These are phyloP conservation scores for Plestiodon gilberti DNA, from an alignment of 2,113 vertebrate species.

Conservation along the genomic window DNA sequence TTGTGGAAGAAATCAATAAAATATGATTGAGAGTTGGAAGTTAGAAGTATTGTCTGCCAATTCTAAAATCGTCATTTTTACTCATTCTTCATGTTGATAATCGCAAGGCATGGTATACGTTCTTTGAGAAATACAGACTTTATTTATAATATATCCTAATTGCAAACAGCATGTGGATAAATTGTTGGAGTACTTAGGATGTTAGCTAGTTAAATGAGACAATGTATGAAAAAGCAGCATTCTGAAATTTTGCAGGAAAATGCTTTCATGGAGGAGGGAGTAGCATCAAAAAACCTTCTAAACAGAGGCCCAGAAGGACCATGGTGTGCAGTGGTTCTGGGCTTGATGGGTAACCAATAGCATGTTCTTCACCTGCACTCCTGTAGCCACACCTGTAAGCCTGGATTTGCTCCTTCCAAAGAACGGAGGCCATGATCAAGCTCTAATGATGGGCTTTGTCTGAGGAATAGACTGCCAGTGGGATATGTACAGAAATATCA, in stretches of 20 bases:
- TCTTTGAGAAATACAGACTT: too few species aligned
- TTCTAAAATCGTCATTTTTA: background rate
- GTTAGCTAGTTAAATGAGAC: background rate
- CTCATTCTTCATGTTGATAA: background rate
- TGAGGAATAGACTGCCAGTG: background rate
- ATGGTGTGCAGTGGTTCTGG: too few species aligned
- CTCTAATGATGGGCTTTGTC: background rate
- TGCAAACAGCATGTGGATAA: background rate
- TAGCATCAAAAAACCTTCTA: background rate
- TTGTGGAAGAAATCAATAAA: background rate
- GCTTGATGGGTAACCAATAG: background rate
- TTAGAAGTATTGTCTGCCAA: background rate
- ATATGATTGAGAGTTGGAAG: background rate
- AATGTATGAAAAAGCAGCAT: background rate
- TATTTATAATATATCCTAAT: background rate
- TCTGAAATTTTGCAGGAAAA: background rate
- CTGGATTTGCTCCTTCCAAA: background rate
- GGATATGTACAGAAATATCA: background rate
- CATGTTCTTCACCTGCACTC: background rate
- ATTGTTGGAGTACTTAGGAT: background rate
- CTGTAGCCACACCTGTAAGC: background rate
- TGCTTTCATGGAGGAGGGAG: background rate
- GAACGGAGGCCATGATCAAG: background rate
- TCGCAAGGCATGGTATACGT: background rate
- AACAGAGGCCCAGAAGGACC: background rate